Conservation (phyloP, 2,888 invertebrate genomes). For the Cenopis cana region DNA sequence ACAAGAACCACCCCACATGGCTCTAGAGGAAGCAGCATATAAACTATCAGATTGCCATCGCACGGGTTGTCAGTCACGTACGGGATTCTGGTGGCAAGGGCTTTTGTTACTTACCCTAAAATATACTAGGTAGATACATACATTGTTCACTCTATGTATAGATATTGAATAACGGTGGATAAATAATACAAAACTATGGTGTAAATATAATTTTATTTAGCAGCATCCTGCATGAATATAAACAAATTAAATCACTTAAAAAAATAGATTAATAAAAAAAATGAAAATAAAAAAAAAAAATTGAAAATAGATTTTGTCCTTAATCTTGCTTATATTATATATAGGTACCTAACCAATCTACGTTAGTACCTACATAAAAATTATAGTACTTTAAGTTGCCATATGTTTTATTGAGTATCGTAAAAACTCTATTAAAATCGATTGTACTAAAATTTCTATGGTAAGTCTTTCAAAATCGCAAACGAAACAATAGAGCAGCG, state of each 20-base stretch:
- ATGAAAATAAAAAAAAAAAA: too few relatives aligned
- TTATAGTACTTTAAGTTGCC: neutral
- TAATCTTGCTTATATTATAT: neutral
- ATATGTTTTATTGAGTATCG: conserved; percentile 24
- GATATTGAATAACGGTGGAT: neutral
- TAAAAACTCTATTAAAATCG: conserved; percentile 27
- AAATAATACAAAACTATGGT: neutral
- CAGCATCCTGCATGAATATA: too few relatives aligned
- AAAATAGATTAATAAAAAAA: too few relatives aligned
- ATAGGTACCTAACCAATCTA: neutral
- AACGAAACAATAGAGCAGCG: conserved; percentile 10
- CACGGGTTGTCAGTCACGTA: conserved; percentile 60
- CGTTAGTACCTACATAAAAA: neutral
- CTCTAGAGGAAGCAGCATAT: conserved; percentile 58
- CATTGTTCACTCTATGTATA: conserved; percentile 14
- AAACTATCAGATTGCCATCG: conserved; percentile 57
- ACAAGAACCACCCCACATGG: conserved; percentile 54
- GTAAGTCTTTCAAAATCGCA: conserved; percentile 23
- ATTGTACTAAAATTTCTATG: conserved; percentile 8
- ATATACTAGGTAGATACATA: neutral
- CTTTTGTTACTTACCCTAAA: conserved; percentile 24
- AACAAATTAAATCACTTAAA: neutral
- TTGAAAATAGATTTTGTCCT: neutral
- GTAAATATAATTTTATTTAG: too few relatives aligned
- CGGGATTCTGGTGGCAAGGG: conserved; percentile 35